Base-by-base conservation (phyloP, 2,797 vertebrate species). In the Monodelphis domestica region DNA sequence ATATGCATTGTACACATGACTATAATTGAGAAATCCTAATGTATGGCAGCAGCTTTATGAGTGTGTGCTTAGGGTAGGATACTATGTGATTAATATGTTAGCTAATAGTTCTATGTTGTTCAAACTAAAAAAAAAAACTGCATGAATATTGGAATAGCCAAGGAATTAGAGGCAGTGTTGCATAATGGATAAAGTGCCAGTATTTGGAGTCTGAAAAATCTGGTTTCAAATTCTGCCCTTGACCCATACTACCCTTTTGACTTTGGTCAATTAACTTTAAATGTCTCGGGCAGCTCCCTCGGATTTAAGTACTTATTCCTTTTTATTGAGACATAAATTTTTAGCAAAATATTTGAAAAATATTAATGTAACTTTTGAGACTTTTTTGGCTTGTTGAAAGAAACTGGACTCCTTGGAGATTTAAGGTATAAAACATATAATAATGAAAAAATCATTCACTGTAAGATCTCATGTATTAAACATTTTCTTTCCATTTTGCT, bases 321-420 rank as follows among this genome's bases (percentile, higher is more conserved):
- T 70, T 63, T 84, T 84, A 84, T 45, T 84, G 45, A 4, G 59
- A 87, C 14, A 84, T 12, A 38, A 91, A 54, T 53, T 53, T 78
- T 78, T 91, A 91, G 54, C 24, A 50, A 91, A 38, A 84, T 54
- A 91, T 63, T 89, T 94, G 56, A 84, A 93, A 93, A 54, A 55
- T 53, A 2, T 53, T n/a, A 53, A 33, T 88, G 30, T 88, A 33
- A 88, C 51, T 33, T 57, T 55, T 38, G 1, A 21, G 55, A 15
- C n/a, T n/a, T n/a, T n/a, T n/a, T n/a, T 17, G 70, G 2, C 2
- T 89, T 50, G 24, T 52, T 88, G 50, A 91, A 96, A 89, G 1
- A 4, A 91, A 30, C 0, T 11, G 7, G 89, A 53, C 90, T 92
- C 92, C 9, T 12, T 12, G 15, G 29, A 55, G 0, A 88, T 91